Evolutionary conservation across 2,888 invertebrate species (phyloP).

Genomic region (Heliconius sara): DNA sequence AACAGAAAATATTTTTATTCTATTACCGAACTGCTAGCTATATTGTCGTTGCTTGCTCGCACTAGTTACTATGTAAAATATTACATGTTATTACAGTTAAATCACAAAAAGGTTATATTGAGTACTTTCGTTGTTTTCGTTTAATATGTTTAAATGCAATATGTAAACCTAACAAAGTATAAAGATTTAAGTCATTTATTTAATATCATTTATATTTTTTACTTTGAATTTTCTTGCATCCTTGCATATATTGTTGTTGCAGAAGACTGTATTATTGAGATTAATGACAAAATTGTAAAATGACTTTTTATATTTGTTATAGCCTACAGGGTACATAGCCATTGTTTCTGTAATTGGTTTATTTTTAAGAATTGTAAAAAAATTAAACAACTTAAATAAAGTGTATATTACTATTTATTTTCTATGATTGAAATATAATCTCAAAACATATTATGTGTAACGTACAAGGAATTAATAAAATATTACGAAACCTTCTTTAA

Average conservation of each 20-base stretch:
- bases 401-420: slow-evolving; percentile 21
- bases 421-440: slow-evolving; percentile 27
- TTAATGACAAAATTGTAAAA: slow-evolving; percentile 13
- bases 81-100: slow-evolving; percentile 2
- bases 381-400: slow-evolving; percentile 14
- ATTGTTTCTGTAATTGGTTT: slow-evolving; percentile 26
- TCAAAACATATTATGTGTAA: slow-evolving; percentile 19
- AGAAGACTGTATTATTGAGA: slow-evolving; percentile 22
- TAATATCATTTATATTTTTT: slow-evolving; percentile 3
- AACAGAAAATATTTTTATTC: too few species aligned
- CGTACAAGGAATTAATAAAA: slow-evolving; percentile 24
- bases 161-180: background rate
- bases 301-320: background rate
- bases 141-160: background rate
- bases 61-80: background rate
- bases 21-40: background rate
- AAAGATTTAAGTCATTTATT: background rate
- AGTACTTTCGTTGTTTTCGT: background rate
- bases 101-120: background rate
- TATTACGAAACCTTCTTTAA: background rate
- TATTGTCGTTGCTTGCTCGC: background rate
- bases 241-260: background rate
- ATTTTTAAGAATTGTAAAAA: slow-evolving; percentile 25
- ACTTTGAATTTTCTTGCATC: slow-evolving; percentile 2
- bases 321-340: slow-evolving; percentile 25